Percentiles rank a stretch among this genome's conserved stretches.
These are phyloP conservation scores for Amphipyra berbera DNA, from an alignment of 2,888 invertebrate species.

Conservation along the genomic window DNA sequence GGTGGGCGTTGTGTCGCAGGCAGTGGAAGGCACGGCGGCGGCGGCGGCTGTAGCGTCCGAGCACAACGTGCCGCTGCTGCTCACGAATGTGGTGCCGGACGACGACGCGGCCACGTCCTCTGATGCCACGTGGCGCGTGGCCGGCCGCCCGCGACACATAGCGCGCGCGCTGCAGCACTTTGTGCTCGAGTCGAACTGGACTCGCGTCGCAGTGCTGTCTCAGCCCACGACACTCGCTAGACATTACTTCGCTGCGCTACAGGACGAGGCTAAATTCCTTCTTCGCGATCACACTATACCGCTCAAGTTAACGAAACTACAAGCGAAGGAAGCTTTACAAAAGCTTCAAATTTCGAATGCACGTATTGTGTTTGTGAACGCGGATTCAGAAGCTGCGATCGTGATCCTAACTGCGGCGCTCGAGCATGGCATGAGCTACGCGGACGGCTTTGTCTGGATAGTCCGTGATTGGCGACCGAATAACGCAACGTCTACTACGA, in stretches of 20 bases:
- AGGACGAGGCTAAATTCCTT: not conserved
- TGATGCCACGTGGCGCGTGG: conserved; percentile 19
- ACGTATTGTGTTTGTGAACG: conserved; percentile 94
- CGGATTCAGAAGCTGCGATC: conserved; percentile 91
- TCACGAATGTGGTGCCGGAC: conserved; percentile 42
- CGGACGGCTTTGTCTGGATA: conserved; percentile 67
- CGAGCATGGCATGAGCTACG: conserved; percentile 81
- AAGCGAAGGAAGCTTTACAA: conserved; percentile 24
- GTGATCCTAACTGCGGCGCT: conserved; percentile 92
- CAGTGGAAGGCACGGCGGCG: conserved; percentile 12
- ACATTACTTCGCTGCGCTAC: conserved; percentile 13
- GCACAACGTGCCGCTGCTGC: conserved; percentile 42
- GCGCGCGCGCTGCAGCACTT: conserved; percentile 24
- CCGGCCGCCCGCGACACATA: conserved; percentile 40
- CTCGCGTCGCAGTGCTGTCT: conserved; percentile 34
- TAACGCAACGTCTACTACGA: conserved; percentile 13
- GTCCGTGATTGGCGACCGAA: conserved; percentile 66
- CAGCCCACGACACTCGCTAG: conserved; percentile 2
- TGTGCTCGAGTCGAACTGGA: conserved; percentile 19
- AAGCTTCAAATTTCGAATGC: conserved; percentile 80
- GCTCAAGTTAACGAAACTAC: not conserved
- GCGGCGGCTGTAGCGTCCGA: conserved; percentile 25
- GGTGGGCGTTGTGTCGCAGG: conserved; percentile 32
- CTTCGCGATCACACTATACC: conserved; percentile 1
- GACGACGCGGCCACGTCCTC: not conserved